Evolutionary conservation across 2,797 vertebrate species (phyloP).

Genomic region (Smutsia temminckii): DNA sequence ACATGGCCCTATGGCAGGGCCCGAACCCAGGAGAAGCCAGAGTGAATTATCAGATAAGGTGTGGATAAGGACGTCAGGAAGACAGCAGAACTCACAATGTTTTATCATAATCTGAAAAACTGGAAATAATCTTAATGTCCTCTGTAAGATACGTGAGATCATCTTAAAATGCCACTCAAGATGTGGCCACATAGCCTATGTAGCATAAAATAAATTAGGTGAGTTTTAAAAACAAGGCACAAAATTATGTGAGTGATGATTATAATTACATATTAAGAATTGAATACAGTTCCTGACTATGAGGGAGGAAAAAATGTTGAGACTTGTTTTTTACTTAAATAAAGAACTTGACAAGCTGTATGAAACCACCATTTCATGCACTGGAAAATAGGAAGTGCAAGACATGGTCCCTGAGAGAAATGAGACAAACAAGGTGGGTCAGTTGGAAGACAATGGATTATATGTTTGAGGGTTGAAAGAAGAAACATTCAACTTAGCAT

Average conservation of each 20-base stretch:
- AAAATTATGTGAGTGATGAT: background rate
- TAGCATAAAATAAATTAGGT: background rate
- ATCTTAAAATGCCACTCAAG: background rate
- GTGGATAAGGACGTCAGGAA: background rate
- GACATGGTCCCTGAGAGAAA: background rate
- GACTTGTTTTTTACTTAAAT: background rate
- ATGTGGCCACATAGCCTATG: background rate
- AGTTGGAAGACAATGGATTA: background rate
- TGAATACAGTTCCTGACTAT: background rate
- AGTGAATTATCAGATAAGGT: background rate
- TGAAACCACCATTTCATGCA: background rate
- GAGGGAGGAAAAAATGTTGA: background rate
- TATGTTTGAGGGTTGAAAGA: background rate
- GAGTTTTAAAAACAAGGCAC: background rate
- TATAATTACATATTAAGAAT: background rate
- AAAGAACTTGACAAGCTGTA: background rate
- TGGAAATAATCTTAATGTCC: background rate
- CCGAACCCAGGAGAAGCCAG: too few species aligned
- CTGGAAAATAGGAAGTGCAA: accelerated
- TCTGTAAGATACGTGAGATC: background rate
- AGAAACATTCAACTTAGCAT: background rate
- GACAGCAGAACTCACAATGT: background rate
- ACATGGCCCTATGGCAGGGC: too few species aligned
- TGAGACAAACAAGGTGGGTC: background rate
- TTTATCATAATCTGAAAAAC: background rate